Conservation (phyloP, 2,797 vertebrate genomes). For the Lagocephalus sceleratus region DNA sequence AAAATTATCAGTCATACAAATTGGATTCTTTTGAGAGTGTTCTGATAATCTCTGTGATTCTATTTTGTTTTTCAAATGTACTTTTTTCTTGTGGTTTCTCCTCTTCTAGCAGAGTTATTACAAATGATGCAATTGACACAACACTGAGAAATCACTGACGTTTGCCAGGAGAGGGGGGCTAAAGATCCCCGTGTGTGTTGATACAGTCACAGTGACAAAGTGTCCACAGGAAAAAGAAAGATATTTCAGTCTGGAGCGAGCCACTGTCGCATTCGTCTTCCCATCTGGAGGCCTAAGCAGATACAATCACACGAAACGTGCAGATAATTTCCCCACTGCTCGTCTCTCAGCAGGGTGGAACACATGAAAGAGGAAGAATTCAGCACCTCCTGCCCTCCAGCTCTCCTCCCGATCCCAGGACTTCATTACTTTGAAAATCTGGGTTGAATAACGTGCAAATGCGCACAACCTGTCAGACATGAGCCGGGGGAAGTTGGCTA, state of each 20-base stretch:
- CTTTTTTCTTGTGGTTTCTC: too few relatives aligned
- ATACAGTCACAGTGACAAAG: too few relatives aligned
- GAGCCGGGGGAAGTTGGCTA: too few relatives aligned
- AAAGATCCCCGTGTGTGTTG: too few relatives aligned
- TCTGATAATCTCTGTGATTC: too few relatives aligned
- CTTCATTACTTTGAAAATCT: conserved; percentile 30
- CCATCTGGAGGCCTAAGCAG: not conserved
- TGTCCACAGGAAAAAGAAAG: conserved; percentile 1
- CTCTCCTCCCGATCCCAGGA: conserved; percentile 12
- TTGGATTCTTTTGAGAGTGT: too few relatives aligned
- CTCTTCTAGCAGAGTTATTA: too few relatives aligned
- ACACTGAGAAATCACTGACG: too few relatives aligned
- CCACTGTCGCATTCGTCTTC: not conserved
- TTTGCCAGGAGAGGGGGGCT: too few relatives aligned
- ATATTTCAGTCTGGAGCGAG: not conserved
- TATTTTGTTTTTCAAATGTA: too few relatives aligned
- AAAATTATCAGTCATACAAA: too few relatives aligned
- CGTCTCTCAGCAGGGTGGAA: conserved; percentile 22
- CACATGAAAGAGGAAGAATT: conserved; percentile 44
- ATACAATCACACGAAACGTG: conserved; percentile 13
- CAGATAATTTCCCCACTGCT: conserved; percentile 26
- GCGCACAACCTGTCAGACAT: conserved; percentile 15
- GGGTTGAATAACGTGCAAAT: conserved; percentile 43
- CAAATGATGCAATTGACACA: too few relatives aligned
- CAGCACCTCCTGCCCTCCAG: conserved; percentile 33